Evolutionary conservation across 1,140 invertebrate genomes (phyloP), one percentile per base, ranked within the genome.

Genomic region (Drosophila ogumai): DNA sequence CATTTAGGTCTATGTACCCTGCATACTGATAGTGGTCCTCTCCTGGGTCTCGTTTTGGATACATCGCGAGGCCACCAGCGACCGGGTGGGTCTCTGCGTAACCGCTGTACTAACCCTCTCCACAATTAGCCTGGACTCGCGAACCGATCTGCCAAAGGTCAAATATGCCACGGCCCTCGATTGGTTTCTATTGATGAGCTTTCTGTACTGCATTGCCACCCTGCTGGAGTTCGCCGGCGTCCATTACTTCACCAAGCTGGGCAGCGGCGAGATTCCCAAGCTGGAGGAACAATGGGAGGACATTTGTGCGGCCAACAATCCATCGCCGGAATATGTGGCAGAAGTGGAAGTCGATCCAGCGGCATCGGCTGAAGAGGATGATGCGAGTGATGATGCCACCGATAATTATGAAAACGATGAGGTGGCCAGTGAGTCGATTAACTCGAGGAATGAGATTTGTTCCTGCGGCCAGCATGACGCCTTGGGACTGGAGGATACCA

Each of bases 21-120:
- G 98, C 90, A 97, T 98, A 54, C 94, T 99, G 52, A 98, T 99
- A 67, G 98, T 99, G 1, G 96, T 98, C 2, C 93, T 99, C 1
- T 99, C 97, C 0, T 99, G 98, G 98, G 98, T 99, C 0, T 98
- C 97, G 0, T 99, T 99, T 92, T 99, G 98, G 97, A 98, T 99
- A 79, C 98, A 99, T 93, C 94, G 98, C 28, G 98, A 99, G 93
- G 98, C 98, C 0, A 98, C 97, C 1, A 95, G 96, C 68, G 95
- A 95, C 77, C 93, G 95, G 3, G 95, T 95, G 1, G 94, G 95
- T 2, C 91, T 95, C 32, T 98, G 98, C 22, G 98, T 98, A 8
- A 99, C 97, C 0, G 97, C 98, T 0, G 97, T 99, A 8, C 93
- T 99, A 44, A 98, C 98, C 0, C 94, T 98, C 3, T 98, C 97